Evolutionary conservation across 2,797 vertebrate species (phyloP), one percentile per base, ranked within the genome.

Genomic region (Lophius americanus): DNA sequence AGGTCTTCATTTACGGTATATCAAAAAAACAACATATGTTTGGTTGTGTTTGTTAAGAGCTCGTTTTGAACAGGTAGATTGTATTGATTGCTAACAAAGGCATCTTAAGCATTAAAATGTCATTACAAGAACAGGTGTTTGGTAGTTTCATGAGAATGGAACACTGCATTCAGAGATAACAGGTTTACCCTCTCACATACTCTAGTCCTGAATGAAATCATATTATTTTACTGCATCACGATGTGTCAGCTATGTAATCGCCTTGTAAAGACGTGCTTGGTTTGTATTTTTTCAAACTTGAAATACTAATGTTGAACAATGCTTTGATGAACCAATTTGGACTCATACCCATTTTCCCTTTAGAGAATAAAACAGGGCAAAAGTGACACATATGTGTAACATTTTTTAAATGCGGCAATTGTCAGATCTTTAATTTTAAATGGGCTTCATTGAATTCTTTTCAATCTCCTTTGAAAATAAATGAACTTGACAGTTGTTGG

Each of bases 111-210:
- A 35, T 9, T 32, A 5, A 59, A 46, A 11, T 44, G 3, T 48
- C 2, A 11, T 5, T 38, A 60, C 7, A 35, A 39, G 1, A 23
- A 23, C 23, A 23, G 23, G 1, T 36, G 56, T 56, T 59, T n/a
- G 12, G 41, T 70, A 59, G 35, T 47, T 37, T 23, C 5, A 51
- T 13, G n/a, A 38, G 41, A 14, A 41, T 11, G 5, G 56, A 41
- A 51, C 32, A n/a, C 0, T 36, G 9, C 33, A 61, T 2, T 23
- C 0, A 6, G 6, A 38, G 7, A 4, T 4, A 49, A 6, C 3
- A 47, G 13, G 4, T 43, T 59, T 70, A 13, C 7, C 6, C 52
- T 61, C 35, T 64, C 73, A 75, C 85, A 13, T 11, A 23, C 4
- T 7, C 4, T 2, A 64, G 50, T 46, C 58, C 43, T 82, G 77